Evolutionary conservation across 2,113 vertebrate genomes (phyloP), one percentile per base, ranked within the genome.

Genomic region (Gallinago undulata): DNA sequence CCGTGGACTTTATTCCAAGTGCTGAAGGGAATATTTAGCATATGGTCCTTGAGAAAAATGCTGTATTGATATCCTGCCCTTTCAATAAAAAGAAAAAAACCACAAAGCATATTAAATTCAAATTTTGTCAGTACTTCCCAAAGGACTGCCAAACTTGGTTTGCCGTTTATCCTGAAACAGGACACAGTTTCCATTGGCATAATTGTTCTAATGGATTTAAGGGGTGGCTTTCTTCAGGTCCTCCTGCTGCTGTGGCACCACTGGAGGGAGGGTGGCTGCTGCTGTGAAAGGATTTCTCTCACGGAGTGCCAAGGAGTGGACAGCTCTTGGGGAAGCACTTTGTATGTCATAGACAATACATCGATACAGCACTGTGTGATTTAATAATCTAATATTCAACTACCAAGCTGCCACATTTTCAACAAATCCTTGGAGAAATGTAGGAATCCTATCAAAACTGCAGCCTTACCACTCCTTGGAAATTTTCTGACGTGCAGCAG

Each of bases 381-480:
- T 88, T 77, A 50, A 51, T 48, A 56, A 63, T 70, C 70, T 53
- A 79, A 83, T 57, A 53, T 62, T 74, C 79, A 48, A 13, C 55
- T 41, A 73, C 85, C 75, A 62, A 86, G 41, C 45, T 84, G 83
- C 55, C 68, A 90, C 31, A 16, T 88, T 94, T 92, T 83, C 70
- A 88, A 74, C 31, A 66, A 76, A 82, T 66, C 91, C 76, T 92
- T 70, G 64, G 83, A 93, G 76, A 84, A 93, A 92, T n/a, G 55
- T 25, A 77, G 83, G 64, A 90, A 80, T 90, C 72, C 76, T 63
- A 81, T 84, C 89, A 78, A 77, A 94, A 84, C 50, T 41, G 67
- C 64, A 77, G 83, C 83, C 73, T 96, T 95, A 89, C 77, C 76
- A 45, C 47, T 89, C 63, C 83, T 74, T 59, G 64, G 79, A 90